Evolutionary conservation across 2,113 vertebrate species (phyloP).

Genomic region (Talpa occidentalis): DNA sequence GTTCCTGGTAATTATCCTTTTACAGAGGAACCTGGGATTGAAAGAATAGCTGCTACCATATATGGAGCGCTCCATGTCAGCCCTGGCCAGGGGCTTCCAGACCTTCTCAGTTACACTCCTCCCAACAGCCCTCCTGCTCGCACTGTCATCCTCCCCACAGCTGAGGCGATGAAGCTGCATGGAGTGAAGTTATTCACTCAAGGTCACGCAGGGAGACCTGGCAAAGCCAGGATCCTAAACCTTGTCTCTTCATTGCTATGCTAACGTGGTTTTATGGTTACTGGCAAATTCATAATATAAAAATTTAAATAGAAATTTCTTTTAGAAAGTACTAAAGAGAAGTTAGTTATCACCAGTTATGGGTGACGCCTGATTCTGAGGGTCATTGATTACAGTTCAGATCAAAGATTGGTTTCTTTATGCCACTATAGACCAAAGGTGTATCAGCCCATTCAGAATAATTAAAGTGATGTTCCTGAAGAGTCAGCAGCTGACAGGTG

Average conservation of each 20-base stretch:
- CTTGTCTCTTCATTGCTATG: neutral
- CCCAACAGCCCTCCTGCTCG: neutral
- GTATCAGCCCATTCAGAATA: neutral
- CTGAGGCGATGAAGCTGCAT: neutral
- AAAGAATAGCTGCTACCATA: neutral
- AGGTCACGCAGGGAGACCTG: neutral
- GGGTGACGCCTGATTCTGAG: neutral
- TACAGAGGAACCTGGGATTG: conserved; percentile 23
- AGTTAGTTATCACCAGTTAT: neutral
- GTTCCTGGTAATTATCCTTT: conserved; percentile 18
- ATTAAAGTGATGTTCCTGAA: neutral
- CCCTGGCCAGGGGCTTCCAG: neutral
- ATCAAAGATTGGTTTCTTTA: conserved; percentile 50
- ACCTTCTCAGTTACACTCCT: neutral
- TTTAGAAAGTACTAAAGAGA: neutral
- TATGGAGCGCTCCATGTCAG: neutral
- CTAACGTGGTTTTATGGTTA: neutral
- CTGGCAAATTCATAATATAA: neutral
- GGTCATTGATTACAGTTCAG: neutral
- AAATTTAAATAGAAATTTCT: conserved; percentile 9
- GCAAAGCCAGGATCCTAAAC: neutral
- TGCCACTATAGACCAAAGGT: neutral
- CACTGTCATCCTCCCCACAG: neutral
- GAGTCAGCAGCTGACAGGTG: conserved; percentile 8
- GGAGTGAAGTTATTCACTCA: neutral